Percentiles rank a stretch among this genome's conserved stretches.
phyloP scores from a whole-genome alignment of 2,113 vertebrate genomes.

The Mionectes macconnelli region DNA sequence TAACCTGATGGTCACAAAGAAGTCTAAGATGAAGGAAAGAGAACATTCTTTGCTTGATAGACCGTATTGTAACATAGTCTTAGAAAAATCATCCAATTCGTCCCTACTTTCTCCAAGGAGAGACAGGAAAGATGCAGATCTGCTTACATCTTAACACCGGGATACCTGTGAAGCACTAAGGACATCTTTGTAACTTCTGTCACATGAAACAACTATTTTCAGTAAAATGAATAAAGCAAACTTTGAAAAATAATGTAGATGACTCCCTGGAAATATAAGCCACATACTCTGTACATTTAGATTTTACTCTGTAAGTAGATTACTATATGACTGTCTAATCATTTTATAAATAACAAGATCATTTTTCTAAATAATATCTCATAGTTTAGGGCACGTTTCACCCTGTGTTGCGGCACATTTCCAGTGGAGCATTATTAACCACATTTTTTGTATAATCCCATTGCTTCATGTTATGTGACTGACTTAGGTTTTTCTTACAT shows the following conservation, averaged over 20 bases:
- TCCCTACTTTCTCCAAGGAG: neutral
- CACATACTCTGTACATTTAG: neutral
- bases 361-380: neutral
- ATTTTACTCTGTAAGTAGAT: neutral
- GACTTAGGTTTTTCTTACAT: conserved; percentile 1
- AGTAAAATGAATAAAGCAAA: neutral
- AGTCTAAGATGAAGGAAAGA: neutral
- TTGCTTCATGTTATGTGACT: neutral
- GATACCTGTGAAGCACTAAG: neutral
- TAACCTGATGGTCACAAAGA: neutral
- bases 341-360: neutral
- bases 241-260: neutral
- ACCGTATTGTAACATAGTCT: neutral
- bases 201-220: neutral
- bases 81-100: fast-evolving
- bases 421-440: neutral
- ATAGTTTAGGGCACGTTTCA: neutral
- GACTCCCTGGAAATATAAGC: neutral
- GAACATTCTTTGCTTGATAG: neutral
- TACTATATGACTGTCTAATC: neutral
- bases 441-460: neutral
- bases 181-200: neutral
- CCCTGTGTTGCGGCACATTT: neutral
- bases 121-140: neutral
- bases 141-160: neutral